Conservation (phyloP, 2,888 invertebrate genomes). For the Volucella bombylans region DNA sequence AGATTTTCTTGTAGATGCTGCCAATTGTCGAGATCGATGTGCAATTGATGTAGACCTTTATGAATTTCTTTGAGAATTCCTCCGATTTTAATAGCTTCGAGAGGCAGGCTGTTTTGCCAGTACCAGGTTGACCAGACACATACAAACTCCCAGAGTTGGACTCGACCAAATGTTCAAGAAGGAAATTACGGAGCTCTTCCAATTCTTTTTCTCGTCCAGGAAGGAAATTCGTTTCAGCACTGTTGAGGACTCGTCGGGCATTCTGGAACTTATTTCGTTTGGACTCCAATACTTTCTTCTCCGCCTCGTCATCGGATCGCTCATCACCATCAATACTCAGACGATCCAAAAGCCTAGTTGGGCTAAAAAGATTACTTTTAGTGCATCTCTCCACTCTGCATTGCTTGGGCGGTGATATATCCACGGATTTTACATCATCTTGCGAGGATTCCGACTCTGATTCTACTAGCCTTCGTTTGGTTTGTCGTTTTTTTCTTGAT, state of each 20-base stretch:
- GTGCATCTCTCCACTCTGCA: constrained; percentile 69
- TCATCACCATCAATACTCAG: constrained; percentile 79
- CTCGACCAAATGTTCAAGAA: constrained; percentile 86
- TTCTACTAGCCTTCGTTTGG: constrained; percentile 67
- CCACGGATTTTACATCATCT: constrained; percentile 4
- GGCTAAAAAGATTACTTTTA: constrained; percentile 77
- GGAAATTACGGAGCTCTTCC: constrained; percentile 86
- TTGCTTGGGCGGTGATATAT: constrained; percentile 81
- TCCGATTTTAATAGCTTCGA: constrained; percentile 88
- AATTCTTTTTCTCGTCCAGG: constrained; percentile 93
- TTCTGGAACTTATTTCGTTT: constrained; percentile 81
- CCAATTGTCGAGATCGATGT: constrained; percentile 93
- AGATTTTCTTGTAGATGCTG: constrained; percentile 90
- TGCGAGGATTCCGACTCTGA: constrained; percentile 34
- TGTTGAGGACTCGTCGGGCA: constrained; percentile 80
- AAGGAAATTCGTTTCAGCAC: constrained; percentile 83
- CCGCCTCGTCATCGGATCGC: constrained; percentile 22
- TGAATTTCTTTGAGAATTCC: constrained; percentile 83
- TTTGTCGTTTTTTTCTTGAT: constrained; percentile 53
- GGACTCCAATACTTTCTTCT: constrained; percentile 32
- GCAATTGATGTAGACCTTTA: constrained; percentile 89
- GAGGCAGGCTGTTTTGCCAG: constrained; percentile 95
- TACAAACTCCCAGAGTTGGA: constrained; percentile 92
- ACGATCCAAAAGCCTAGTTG: constrained; percentile 79
- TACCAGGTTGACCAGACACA: constrained; percentile 98